Conservation (phyloP, 37 sponge, comb jelly and placozoan species). For the Haliclona indistincta region DNA sequence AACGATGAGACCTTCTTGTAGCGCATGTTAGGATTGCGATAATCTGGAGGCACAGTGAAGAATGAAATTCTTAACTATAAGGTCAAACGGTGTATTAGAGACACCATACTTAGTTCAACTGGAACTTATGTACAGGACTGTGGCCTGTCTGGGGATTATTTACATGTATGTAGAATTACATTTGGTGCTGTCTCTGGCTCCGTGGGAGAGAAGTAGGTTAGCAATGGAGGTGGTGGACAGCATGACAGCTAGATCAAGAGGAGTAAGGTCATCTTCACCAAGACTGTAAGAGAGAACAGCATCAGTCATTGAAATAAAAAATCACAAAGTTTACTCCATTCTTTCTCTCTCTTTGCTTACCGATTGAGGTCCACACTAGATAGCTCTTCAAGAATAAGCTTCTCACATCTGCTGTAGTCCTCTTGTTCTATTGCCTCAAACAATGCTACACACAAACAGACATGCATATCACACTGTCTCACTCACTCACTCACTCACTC, state of each 20-base stretch:
- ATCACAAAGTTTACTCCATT: too few species aligned
- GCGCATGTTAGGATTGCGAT: too few species aligned
- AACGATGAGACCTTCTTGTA: too few species aligned
- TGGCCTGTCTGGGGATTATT: not conserved
- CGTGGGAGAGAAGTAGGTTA: conserved; percentile 44
- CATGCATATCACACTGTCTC: not conserved
- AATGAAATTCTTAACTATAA: too few species aligned
- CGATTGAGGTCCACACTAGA: too few species aligned
- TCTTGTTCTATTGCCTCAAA: conserved; percentile 2
- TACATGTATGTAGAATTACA: conserved; percentile 37
- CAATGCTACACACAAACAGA: not conserved
- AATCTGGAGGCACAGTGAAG: too few species aligned
- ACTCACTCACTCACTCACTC: not conserved
- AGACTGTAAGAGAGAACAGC: conserved; percentile 23
- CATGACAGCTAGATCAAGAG: conserved; percentile 78
- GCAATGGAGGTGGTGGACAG: conserved; percentile 39
- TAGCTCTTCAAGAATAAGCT: too few species aligned
- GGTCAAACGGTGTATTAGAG: too few species aligned
- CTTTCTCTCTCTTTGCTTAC: too few species aligned
- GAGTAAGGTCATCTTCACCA: conserved; percentile 62
- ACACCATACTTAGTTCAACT: too few species aligned
- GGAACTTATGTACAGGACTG: not conserved
- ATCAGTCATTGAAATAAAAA: too few species aligned
- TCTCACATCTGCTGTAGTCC: not conserved
- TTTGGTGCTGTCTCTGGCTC: conserved; percentile 64